Base-by-base conservation (phyloP, 2,113 vertebrate species). In the Meleagris gallopavo region DNA sequence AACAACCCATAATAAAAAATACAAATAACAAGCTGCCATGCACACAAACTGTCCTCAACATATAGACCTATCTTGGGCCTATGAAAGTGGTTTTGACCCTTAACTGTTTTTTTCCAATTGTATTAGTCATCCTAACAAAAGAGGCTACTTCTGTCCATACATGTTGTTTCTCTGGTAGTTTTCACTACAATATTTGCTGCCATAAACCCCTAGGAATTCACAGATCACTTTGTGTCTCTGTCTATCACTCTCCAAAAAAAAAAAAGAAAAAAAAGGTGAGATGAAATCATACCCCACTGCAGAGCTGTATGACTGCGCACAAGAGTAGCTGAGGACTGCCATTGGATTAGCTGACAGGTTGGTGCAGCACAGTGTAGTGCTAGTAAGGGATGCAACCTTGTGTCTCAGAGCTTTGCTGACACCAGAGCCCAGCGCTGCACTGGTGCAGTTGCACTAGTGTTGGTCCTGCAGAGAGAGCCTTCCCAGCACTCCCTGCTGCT, bases 351-450 rank as follows among this genome's bases (percentile, higher is more conserved):
- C 61, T 27, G 57, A 20, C 4, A 3, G 17, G 20, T 38, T 1
- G 0, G 36, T 24, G 20, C 25, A 32, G 32, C 24, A 22, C 20
- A 22, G 11, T 6, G 13, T 54, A 32, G n/a, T 7, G 20, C 54
- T 62, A 7, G 20, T 40, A 61, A 57, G 36, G 69, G 50, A 52
- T 0, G 14, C 1, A 3, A 40, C 30, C 20, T 36, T 45, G 30
- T 4, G 1, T 66, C 40, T 50, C 62, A 76, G 36, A 76, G 29
- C 17, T 34, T 29, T 0, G 0, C 0, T 1, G 32, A 27, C 76
- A 45, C 41, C 29, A 18, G 8, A 30, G 41, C 24, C 13, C 46
- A 22, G 30, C 0, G 0, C 45, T 77, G 30, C 24, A 5, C 15
- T 16, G 45, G 2, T 46, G 17, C 2, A 2, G 21, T 29, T 61